Conservation (phyloP, 1,140 invertebrate species). For the Halesus radiatus region DNA sequence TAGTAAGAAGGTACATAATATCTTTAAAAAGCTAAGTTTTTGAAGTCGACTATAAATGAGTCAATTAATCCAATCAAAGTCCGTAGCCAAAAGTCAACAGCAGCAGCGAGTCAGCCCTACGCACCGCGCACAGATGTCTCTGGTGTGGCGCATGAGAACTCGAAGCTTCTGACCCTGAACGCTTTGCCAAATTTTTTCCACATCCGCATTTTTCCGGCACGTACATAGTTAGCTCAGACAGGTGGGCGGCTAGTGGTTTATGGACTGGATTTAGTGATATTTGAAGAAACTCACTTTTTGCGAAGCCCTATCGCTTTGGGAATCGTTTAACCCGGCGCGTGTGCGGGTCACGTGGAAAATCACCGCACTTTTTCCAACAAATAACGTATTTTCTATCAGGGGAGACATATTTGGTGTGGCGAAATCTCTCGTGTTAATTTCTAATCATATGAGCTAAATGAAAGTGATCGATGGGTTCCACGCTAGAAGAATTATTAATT, state of each 20-base stretch:
- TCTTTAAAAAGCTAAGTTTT: too few relatives aligned
- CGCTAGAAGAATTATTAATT: background rate
- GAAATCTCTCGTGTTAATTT: too few relatives aligned
- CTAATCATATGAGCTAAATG: background rate
- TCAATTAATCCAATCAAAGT: too few relatives aligned
- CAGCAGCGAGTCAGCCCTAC: constrained; percentile 4
- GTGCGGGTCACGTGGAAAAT: background rate
- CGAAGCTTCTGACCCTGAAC: constrained; percentile 33
- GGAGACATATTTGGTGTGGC: background rate
- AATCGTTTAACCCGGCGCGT: background rate
- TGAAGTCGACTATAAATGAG: too few relatives aligned
- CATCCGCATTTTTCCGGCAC: constrained; percentile 40
- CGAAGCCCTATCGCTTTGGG: constrained; percentile 1
- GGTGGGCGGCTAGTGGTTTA: constrained; percentile 42
- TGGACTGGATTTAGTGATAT: constrained; percentile 27
- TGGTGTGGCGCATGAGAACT: constrained; percentile 1
- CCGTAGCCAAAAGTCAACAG: too few relatives aligned
- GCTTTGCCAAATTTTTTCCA: constrained; percentile 33
- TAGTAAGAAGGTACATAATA: too few relatives aligned
- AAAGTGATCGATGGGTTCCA: constrained; percentile 8
- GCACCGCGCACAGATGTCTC: background rate
- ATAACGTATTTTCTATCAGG: background rate
- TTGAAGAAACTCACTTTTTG: background rate
- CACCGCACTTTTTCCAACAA: background rate
- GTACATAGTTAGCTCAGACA: constrained; percentile 35